These are phyloP conservation scores for Leptothorax acervorum DNA, from an alignment of 2,888 invertebrate species.

Conservation along the genomic window DNA sequence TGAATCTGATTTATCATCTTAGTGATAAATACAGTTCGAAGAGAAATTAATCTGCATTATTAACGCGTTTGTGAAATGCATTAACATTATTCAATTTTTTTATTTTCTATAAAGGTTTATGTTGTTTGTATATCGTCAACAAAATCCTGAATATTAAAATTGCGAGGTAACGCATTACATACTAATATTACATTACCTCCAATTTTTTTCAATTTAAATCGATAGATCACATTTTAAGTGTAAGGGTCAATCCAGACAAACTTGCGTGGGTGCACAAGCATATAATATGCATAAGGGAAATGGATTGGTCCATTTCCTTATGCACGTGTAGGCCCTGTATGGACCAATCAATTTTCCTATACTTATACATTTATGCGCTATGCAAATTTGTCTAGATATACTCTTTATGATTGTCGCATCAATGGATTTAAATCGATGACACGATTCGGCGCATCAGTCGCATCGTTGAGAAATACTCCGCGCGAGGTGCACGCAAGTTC, in stretches of 20 bases:
- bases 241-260: neutral
- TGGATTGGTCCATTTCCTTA: too few relatives aligned
- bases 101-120: neutral
- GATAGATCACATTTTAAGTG: slow-evolving; percentile 66
- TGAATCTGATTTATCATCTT: neutral
- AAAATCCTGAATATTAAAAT: slow-evolving; percentile 15
- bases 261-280: too few relatives aligned
- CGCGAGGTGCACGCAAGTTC: slow-evolving; percentile 5
- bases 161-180: neutral
- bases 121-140: neutral
- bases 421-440: slow-evolving; percentile 55
- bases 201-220: slow-evolving; percentile 52
- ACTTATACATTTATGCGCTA: too few relatives aligned
- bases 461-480: slow-evolving; percentile 20
- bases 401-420: slow-evolving; percentile 52
- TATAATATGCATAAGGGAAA: too few relatives aligned
- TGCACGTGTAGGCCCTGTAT: too few relatives aligned
- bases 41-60: neutral
- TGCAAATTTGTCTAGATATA: too few relatives aligned
- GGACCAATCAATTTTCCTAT: too few relatives aligned
- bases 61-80: neutral
- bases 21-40: neutral
- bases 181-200: slow-evolving; percentile 2
- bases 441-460: slow-evolving; percentile 25
- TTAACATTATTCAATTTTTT: neutral